phyloP scores from a whole-genome alignment of 1,140 invertebrate species.

The Pseudomyrmex pallidus region DNA sequence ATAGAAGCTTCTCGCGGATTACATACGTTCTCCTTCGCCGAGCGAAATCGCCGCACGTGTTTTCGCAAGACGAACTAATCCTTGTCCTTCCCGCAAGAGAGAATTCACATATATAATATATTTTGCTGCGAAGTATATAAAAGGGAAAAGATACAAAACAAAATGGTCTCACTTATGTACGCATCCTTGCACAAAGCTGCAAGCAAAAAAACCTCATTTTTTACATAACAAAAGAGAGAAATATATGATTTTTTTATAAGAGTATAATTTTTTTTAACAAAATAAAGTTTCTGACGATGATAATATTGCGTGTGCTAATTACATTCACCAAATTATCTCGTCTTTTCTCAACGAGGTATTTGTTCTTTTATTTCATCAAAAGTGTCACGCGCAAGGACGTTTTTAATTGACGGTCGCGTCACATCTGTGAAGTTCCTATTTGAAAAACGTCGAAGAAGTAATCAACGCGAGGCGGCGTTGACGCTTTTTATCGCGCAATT shows the following conservation, averaged over 20 bases:
- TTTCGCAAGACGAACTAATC: conserved; percentile 52
- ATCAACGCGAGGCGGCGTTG: conserved; percentile 31
- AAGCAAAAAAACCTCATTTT: neutral
- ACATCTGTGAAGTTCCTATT: conserved; percentile 12
- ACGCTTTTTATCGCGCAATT: conserved; percentile 60
- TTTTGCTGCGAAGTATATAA: conserved; percentile 10
- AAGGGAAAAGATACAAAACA: conserved; percentile 38
- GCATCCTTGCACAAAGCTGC: neutral
- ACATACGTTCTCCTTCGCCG: conserved; percentile 63
- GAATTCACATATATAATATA: conserved; percentile 1
- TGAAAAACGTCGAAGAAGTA: conserved; percentile 53
- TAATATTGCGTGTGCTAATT: neutral
- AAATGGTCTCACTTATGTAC: neutral
- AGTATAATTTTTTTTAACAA: no score
- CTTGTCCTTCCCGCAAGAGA: conserved; percentile 17
- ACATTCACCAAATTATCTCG: neutral
- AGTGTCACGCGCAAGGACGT: neutral
- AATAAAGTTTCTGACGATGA: neutral
- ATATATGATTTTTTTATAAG: no score
- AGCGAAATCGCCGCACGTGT: conserved; percentile 52
- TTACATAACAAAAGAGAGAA: neutral
- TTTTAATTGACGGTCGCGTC: conserved; percentile 37
- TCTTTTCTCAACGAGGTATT: neutral
- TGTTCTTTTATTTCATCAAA: neutral
- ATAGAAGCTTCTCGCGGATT: conserved; percentile 72